These are phyloP conservation scores for Serrognathus titanus DNA, from an alignment of 2,888 invertebrate genomes.

Conservation along the genomic window DNA sequence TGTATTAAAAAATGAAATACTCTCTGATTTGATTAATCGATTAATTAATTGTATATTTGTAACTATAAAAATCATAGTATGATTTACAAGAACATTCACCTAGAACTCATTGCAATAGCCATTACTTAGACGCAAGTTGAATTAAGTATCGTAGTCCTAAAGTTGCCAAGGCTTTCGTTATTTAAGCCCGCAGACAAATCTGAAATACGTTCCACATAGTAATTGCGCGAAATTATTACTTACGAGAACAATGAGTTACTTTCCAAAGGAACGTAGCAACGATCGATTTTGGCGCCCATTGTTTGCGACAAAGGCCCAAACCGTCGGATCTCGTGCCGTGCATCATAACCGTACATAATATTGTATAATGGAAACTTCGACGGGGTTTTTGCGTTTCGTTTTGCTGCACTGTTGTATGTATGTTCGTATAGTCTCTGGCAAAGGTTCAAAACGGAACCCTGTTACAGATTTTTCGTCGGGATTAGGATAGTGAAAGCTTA, in stretches of 20 bases:
- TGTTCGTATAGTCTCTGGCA: too few species aligned
- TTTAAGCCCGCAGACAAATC: slow-evolving; percentile 13
- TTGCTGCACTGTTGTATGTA: not conserved
- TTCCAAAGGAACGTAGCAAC: slow-evolving; percentile 17
- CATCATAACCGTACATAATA: slow-evolving; percentile 9
- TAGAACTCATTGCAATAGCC: too few species aligned
- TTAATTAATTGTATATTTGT: too few species aligned
- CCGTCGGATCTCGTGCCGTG: slow-evolving; percentile 7
- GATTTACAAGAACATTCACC: too few species aligned
- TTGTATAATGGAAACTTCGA: not conserved
- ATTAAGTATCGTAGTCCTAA: not conserved
- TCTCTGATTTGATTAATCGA: too few species aligned
- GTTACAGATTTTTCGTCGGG: too few species aligned
- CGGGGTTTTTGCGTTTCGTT: not conserved
- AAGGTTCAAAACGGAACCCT: too few species aligned
- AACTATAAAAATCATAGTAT: too few species aligned
- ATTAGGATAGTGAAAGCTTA: too few species aligned
- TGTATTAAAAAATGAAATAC: too few species aligned
- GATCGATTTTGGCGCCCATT: slow-evolving; percentile 21
- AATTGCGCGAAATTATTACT: slow-evolving; percentile 23
- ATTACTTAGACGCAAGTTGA: not conserved
- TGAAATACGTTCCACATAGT: slow-evolving; percentile 18
- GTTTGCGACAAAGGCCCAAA: slow-evolving; percentile 19
- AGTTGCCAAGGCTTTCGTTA: slow-evolving; percentile 13
- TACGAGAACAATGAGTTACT: slow-evolving; percentile 20